Evolutionary conservation across 2,888 invertebrate species (phyloP).

Genomic region (Netelia fuscicornis): DNA sequence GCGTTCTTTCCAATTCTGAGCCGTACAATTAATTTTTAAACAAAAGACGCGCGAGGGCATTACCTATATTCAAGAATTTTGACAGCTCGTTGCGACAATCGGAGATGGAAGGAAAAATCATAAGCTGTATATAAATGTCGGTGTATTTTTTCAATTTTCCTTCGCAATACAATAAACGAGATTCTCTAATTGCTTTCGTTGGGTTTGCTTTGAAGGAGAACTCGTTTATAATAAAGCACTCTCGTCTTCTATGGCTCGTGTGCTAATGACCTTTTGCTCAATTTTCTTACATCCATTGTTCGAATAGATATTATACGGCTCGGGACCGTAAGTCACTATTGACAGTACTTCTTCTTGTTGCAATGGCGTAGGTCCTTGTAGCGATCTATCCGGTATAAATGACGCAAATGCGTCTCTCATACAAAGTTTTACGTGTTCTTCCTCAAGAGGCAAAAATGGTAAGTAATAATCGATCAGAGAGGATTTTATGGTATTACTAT

Average conservation of each 20-base stretch:
- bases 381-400: slow-evolving; percentile 30
- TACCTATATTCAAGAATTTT: background rate
- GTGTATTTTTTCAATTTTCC: no score
- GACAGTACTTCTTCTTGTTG: slow-evolving; percentile 86
- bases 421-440: slow-evolving; percentile 92
- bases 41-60: background rate
- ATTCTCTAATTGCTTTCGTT: no score
- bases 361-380: slow-evolving; percentile 65
- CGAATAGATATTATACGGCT: slow-evolving; percentile 90
- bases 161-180: no score
- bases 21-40: background rate
- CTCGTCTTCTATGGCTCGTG: slow-evolving; percentile 28
- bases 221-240: no score
- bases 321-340: slow-evolving; percentile 90
- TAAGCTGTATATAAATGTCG: no score
- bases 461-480: slow-evolving; percentile 97
- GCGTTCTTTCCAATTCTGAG: background rate
- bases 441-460: slow-evolving; percentile 97
- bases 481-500: slow-evolving; percentile 92
- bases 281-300: slow-evolving; percentile 96
- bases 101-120: background rate
- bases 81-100: background rate
- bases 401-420: slow-evolving; percentile 88
- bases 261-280: slow-evolving; percentile 89
- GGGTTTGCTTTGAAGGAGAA: no score